Conservation (phyloP, 2,888 invertebrate species). For the Euzetes globulus region DNA sequence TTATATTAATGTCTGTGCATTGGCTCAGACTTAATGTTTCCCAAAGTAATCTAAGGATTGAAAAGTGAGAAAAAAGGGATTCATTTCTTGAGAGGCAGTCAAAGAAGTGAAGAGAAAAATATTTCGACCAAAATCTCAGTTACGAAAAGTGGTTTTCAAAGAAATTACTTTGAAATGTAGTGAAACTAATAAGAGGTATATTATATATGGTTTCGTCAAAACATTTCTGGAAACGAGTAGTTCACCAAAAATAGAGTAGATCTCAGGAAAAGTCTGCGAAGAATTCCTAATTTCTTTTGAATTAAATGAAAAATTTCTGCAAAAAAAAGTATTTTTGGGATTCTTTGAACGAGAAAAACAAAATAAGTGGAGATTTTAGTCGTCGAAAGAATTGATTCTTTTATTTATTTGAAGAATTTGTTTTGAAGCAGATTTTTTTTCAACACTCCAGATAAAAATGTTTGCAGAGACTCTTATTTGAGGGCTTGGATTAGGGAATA, state of each 20-base stretch:
- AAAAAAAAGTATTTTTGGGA: background rate
- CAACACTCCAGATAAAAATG: too few species aligned
- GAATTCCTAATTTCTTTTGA: background rate
- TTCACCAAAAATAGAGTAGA: background rate
- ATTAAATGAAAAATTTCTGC: background rate
- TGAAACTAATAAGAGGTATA: background rate
- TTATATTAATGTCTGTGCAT: conserved; percentile 18
- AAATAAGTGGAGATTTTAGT: background rate
- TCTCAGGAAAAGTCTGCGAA: background rate
- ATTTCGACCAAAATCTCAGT: background rate
- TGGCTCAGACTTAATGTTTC: conserved; percentile 12
- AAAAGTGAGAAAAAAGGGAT: background rate
- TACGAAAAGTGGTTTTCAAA: too few species aligned
- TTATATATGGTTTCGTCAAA: background rate
- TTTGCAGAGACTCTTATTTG: too few species aligned
- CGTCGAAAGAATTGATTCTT: too few species aligned
- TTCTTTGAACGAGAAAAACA: background rate
- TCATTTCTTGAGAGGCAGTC: background rate
- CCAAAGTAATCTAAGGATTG: background rate
- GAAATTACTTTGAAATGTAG: background rate
- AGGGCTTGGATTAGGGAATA: too few species aligned
- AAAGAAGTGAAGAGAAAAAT: background rate
- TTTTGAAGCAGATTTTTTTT: too few species aligned
- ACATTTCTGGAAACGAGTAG: too few species aligned
- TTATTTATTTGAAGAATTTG: too few species aligned